Evolutionary conservation across 2,888 invertebrate species (phyloP).

Genomic region (Empis stercorea): DNA sequence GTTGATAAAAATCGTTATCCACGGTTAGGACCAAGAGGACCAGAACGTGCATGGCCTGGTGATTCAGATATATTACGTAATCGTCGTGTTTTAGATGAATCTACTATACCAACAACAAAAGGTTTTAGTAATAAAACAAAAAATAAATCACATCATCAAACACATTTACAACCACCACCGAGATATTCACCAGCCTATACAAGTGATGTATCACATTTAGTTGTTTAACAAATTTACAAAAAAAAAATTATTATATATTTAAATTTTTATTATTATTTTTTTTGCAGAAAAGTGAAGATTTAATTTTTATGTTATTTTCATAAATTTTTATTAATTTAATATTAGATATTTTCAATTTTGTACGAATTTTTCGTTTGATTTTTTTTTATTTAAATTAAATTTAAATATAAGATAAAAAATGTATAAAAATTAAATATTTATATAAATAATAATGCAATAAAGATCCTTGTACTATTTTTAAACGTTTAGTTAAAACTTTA

Average conservation of each 20-base stretch:
- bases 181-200: constrained; percentile 63
- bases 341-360: too few relatives aligned
- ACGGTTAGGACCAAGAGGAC: constrained; percentile 38
- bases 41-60: constrained; percentile 55
- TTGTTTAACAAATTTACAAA: constrained; percentile 42
- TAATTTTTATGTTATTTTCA: too few relatives aligned
- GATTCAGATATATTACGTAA: constrained; percentile 45
- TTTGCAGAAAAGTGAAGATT: too few relatives aligned
- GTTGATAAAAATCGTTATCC: constrained; percentile 51
- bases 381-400: too few relatives aligned
- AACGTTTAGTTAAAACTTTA: too few relatives aligned
- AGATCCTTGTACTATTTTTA: too few relatives aligned
- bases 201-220: constrained; percentile 66
- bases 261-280: too few relatives aligned
- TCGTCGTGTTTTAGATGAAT: constrained; percentile 43
- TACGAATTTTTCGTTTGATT: too few relatives aligned
- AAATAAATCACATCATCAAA: constrained; percentile 28
- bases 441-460: too few relatives aligned
- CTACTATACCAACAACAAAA: constrained; percentile 14
- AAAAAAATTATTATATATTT: neutral
- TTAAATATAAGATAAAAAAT: too few relatives aligned
- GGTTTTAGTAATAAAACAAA: constrained; percentile 1
- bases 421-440: too few relatives aligned
- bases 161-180: constrained; percentile 43
- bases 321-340: too few relatives aligned